Evolutionary conservation across 2,113 vertebrate species (phyloP).

Genomic region (Rousettus leschenaultii): DNA sequence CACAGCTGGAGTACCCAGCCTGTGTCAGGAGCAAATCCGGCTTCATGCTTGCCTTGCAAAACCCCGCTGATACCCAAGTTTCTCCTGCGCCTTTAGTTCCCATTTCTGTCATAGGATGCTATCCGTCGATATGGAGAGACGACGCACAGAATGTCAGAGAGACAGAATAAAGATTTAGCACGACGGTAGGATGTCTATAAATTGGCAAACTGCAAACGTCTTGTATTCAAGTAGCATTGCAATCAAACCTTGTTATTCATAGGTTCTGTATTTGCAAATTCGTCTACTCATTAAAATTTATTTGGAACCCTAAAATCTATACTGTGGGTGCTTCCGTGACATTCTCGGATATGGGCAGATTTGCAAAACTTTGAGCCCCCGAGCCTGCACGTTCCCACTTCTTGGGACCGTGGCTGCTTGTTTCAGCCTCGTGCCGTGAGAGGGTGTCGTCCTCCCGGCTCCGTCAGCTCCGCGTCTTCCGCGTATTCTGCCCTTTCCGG

Average conservation of each 20-base stretch:
- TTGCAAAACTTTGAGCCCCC: background rate
- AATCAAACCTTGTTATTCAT: background rate
- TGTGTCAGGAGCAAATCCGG: rapidly evolving
- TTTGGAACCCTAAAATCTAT: background rate
- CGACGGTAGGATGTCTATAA: background rate
- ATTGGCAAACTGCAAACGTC: background rate
- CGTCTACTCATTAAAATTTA: background rate
- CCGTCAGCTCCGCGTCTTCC: background rate
- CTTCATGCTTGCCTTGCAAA: background rate
- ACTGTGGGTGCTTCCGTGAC: rapidly evolving
- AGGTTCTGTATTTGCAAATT: background rate
- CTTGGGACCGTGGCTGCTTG: background rate
- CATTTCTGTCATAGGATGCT: background rate
- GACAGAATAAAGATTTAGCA: background rate
- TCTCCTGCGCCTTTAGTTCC: background rate
- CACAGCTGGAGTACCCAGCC: too few relatives aligned
- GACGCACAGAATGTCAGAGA: background rate
- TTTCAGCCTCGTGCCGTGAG: background rate
- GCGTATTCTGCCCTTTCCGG: background rate
- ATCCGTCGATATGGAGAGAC: background rate
- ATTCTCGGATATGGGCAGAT: rapidly evolving
- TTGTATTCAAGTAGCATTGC: rapidly evolving
- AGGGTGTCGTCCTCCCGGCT: too few relatives aligned
- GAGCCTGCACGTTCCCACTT: rapidly evolving
- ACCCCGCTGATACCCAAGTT: rapidly evolving